phyloP scores from a whole-genome alignment of 2,113 vertebrate species.

The Sinocyclocheilus rhinocerous region DNA sequence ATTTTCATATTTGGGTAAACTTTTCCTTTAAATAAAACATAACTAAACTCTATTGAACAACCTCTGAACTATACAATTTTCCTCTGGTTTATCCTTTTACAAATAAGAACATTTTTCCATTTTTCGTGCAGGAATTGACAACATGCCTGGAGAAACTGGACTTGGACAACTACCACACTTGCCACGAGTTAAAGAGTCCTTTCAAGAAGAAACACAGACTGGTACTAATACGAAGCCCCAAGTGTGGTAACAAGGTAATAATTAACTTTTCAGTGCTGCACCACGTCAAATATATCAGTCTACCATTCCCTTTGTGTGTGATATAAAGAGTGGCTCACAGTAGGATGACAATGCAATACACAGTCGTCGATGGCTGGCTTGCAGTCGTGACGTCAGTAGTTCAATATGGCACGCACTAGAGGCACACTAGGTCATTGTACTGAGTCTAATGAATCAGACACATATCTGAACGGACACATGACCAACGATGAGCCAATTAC shows the following conservation, averaged over 20 bases:
- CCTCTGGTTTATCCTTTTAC: background rate
- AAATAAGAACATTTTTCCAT: background rate
- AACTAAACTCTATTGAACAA: background rate
- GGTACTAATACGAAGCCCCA: constrained; percentile 81
- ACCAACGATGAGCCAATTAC: constrained; percentile 21
- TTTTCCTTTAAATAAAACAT: background rate
- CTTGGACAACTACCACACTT: constrained; percentile 90
- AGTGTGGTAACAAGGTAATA: constrained; percentile 87
- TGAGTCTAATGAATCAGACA: constrained; percentile 45
- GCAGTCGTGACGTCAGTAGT: constrained; percentile 44
- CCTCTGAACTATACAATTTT: background rate
- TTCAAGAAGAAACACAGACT: constrained; percentile 89
- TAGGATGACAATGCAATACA: constrained; percentile 49
- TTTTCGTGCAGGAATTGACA: constrained; percentile 83
- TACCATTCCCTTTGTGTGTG: constrained; percentile 36
- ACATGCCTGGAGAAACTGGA: constrained; percentile 89
- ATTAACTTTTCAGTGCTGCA: background rate
- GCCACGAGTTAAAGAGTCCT: constrained; percentile 86
- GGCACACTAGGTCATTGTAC: constrained; percentile 53
- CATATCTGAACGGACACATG: constrained; percentile 41
- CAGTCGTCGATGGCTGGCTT: constrained; percentile 33
- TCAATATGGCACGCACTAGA: constrained; percentile 53
- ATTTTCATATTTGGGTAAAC: background rate
- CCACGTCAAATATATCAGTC: constrained; percentile 20
- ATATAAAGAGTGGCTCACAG: constrained; percentile 57